These are phyloP conservation scores for Raja brachyura DNA, from an alignment of 2,113 vertebrate species.

Conservation along the genomic window DNA sequence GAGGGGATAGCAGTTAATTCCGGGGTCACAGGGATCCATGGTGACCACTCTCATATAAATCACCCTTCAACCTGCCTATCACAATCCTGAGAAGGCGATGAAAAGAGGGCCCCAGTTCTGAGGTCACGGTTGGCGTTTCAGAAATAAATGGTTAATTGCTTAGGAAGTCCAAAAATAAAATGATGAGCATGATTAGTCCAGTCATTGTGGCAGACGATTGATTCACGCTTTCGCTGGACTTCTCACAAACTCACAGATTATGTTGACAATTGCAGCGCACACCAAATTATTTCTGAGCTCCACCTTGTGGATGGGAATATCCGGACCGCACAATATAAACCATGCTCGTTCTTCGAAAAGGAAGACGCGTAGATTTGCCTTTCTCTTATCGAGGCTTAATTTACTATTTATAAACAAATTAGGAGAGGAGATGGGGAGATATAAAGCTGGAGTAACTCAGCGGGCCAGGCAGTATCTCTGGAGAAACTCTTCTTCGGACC, in stretches of 20 bases:
- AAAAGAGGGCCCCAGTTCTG: neutral
- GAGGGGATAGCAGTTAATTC: neutral
- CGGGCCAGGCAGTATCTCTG: too few species aligned
- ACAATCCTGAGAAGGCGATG: neutral
- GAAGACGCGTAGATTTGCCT: neutral
- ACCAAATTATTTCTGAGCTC: conserved; percentile 33
- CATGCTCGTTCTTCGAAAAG: neutral
- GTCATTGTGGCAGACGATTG: neutral
- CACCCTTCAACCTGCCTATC: neutral
- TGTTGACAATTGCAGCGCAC: neutral
- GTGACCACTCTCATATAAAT: neutral
- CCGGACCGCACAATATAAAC: neutral
- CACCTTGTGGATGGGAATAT: conserved; percentile 35
- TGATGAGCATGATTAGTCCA: neutral
- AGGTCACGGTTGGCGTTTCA: neutral
- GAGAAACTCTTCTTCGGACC: too few species aligned
- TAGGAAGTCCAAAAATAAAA: neutral
- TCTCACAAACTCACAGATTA: neutral
- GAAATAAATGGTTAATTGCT: neutral
- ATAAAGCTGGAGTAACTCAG: neutral
- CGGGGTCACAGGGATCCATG: neutral
- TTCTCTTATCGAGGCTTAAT: neutral
- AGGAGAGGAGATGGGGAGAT: neutral
- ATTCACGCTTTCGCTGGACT: neutral
- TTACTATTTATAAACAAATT: neutral